A percentile compares a stretch with the other conserved stretches of the same genome.
Evolutionary conservation across 2,888 invertebrate species (phyloP).

Genomic region (Diploptera punctata): DNA sequence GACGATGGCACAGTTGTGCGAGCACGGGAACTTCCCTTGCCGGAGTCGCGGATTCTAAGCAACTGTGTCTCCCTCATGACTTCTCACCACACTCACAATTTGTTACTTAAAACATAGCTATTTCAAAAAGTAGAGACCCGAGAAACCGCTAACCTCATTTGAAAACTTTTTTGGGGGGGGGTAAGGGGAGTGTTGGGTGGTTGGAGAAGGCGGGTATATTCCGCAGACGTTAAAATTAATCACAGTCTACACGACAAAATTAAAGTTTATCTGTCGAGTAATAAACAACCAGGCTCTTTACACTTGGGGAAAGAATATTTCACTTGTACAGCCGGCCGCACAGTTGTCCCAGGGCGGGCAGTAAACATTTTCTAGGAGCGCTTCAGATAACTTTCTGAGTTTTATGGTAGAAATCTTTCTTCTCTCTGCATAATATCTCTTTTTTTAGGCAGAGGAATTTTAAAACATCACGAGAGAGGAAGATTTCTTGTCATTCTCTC

Average conservation of each 20-base stretch:
- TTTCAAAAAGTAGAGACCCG: neutral
- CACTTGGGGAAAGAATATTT: slow-evolving; percentile 17
- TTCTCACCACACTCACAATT: slow-evolving; percentile 18
- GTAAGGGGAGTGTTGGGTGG: too few relatives aligned
- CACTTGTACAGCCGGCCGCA: neutral
- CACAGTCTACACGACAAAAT: slow-evolving; percentile 8
- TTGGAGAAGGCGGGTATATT: neutral
- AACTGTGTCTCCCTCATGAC: slow-evolving; percentile 3
- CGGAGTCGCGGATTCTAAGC: too few relatives aligned
- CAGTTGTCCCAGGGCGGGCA: neutral
- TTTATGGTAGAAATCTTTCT: neutral
- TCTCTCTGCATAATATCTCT: too few relatives aligned
- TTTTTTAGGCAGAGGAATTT: too few relatives aligned
- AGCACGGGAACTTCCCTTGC: too few relatives aligned
- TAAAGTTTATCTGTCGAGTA: slow-evolving; percentile 13
- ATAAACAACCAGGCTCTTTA: slow-evolving; percentile 9
- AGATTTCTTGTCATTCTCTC: too few relatives aligned
- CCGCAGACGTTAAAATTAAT: slow-evolving; percentile 8
- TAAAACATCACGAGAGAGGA: too few relatives aligned
- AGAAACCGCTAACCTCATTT: neutral
- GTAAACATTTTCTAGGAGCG: neutral
- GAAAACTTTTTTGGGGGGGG: neutral
- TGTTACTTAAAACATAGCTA: neutral
- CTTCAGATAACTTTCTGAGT: neutral
- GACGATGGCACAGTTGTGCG: too few relatives aligned